A percentile compares a stretch with the other conserved stretches of the same genome.
phyloP scores from a whole-genome alignment of 1,140 invertebrate species.

The Ganaspis sp. region DNA sequence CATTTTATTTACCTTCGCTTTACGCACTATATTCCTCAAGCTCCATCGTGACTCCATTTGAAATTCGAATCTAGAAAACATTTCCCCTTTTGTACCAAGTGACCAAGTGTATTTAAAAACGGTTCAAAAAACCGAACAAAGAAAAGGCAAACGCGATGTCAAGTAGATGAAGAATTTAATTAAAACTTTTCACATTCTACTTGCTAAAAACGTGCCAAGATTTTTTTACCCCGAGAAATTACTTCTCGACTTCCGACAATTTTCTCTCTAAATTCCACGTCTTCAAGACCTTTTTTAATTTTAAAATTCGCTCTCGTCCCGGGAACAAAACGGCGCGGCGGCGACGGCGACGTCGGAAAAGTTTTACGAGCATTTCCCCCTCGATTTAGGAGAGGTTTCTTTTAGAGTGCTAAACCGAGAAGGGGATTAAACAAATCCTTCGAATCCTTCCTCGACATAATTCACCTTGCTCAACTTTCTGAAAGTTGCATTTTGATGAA shows the following conservation, averaged over 20 bases:
- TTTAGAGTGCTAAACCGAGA: conserved; percentile 29
- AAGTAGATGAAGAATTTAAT: conserved; percentile 27
- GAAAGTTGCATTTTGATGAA: conserved; percentile 31
- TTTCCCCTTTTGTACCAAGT: neutral
- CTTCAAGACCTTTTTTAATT: conserved; percentile 17
- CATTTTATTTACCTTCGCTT: no score
- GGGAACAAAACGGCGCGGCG: conserved; percentile 2
- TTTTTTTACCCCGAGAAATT: conserved; percentile 16
- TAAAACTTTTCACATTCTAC: conserved; percentile 31
- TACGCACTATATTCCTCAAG: no score
- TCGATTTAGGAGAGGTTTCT: conserved; percentile 27
- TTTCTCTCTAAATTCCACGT: conserved; percentile 22
- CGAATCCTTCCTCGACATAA: conserved; percentile 15
- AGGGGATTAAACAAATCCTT: conserved; percentile 28
- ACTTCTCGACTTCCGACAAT: conserved; percentile 30
- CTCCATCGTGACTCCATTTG: no score
- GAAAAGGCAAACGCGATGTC: neutral
- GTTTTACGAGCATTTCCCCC: conserved; percentile 28
- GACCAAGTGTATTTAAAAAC: neutral
- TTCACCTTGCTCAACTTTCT: conserved; percentile 25
- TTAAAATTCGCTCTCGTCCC: conserved; percentile 16
- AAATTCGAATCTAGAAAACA: no score
- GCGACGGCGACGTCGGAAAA: neutral
- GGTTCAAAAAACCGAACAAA: neutral
- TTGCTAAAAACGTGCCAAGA: conserved; percentile 25